These are phyloP conservation scores for Axinella damicornis DNA, from an alignment of 37 sponge, comb jelly and placozoan species.

Conservation along the genomic window DNA sequence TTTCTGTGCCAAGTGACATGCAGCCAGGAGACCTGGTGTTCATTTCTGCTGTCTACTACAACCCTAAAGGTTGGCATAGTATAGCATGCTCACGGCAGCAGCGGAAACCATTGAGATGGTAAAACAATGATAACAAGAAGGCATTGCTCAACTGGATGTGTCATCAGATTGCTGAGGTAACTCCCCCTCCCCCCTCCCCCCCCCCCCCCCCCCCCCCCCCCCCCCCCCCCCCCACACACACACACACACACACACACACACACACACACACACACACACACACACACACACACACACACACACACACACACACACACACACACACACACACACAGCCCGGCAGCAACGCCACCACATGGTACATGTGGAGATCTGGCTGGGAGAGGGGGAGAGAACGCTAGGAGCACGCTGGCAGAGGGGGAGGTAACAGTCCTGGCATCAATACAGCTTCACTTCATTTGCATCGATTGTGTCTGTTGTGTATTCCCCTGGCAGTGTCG, in stretches of 20 bases:
- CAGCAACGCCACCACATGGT: conserved; percentile 83
- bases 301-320: too few relatives aligned
- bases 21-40: conserved; percentile 89
- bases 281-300: too few relatives aligned
- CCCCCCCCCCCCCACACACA: too few relatives aligned
- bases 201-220: too few relatives aligned
- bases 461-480: neutral
- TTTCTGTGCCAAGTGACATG: conserved; percentile 72
- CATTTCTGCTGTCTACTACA: conserved; percentile 72
- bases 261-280: too few relatives aligned
- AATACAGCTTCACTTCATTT: neutral
- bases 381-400: conserved; percentile 82
- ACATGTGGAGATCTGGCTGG: conserved; percentile 90
- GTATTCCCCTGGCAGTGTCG: conserved; percentile 45
- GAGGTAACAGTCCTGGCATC: neutral
- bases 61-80: conserved; percentile 57
- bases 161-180: too few relatives aligned
- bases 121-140: neutral
- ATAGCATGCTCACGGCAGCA: neutral
- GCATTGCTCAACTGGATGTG: neutral
- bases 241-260: too few relatives aligned
- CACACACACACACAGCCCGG: conserved; percentile 32
- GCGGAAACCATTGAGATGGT: neutral
- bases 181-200: too few relatives aligned
- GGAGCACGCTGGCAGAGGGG: conserved; percentile 87